Conservation (phyloP, 2,888 invertebrate genomes). For the Drosophila neutralis region DNA sequence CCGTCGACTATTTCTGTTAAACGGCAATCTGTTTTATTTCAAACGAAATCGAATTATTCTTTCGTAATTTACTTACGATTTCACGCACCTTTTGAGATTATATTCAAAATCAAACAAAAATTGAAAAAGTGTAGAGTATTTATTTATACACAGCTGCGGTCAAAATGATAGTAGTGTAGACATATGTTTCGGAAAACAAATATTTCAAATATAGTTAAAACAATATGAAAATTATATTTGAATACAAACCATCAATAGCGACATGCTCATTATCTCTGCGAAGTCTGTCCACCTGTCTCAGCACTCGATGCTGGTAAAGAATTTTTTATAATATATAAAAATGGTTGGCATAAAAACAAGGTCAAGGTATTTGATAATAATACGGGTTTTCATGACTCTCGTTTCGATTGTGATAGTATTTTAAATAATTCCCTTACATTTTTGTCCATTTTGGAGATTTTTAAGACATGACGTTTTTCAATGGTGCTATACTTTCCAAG, state of each 20-base stretch:
- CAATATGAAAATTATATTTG: not conserved
- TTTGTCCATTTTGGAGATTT: not conserved
- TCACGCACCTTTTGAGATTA: constrained; percentile 3
- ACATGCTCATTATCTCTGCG: not conserved
- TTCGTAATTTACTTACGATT: constrained; percentile 12
- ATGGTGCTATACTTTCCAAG: not conserved
- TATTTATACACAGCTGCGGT: not conserved
- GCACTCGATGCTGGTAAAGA: not conserved
- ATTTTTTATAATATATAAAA: not conserved
- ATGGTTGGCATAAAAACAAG: not conserved
- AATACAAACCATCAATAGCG: not conserved
- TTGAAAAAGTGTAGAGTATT: not conserved
- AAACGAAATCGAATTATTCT: constrained; percentile 15
- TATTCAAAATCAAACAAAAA: not conserved
- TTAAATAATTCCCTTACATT: not conserved
- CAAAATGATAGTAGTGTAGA: not conserved
- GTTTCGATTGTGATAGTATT: not conserved
- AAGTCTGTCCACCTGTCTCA: not conserved
- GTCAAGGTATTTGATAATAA: not conserved
- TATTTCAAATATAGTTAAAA: not conserved
- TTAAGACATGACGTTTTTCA: not conserved
- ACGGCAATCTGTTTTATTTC: constrained; percentile 33
- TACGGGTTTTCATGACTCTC: not conserved
- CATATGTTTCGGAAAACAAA: not conserved
- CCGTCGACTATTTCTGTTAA: not conserved